Evolutionary conservation across 2,888 invertebrate species (phyloP).

Genomic region (Diachrysia chrysitis): DNA sequence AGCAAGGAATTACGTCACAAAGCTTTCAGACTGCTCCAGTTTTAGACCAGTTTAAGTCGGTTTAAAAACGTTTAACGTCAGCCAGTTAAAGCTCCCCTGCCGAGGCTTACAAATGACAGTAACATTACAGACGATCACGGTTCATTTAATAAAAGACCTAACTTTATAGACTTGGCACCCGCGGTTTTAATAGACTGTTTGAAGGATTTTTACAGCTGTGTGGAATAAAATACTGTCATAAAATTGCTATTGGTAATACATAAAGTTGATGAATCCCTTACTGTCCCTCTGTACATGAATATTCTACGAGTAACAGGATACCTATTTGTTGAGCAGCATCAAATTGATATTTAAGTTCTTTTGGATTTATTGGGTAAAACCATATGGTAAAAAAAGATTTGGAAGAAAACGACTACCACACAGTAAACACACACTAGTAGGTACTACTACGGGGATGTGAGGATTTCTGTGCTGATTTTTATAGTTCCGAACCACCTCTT

Average conservation of each 20-base stretch:
- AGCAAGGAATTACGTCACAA: neutral
- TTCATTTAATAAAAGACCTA: conserved; percentile 37
- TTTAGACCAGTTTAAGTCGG: conserved; percentile 11
- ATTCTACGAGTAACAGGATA: no score
- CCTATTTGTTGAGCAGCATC: no score
- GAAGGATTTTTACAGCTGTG: conserved; percentile 31
- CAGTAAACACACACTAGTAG: no score
- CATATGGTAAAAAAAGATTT: no score
- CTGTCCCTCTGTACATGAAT: no score
- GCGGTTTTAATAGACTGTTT: conserved; percentile 44
- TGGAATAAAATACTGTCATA: conserved; percentile 25
- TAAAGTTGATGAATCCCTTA: neutral
- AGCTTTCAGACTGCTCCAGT: neutral
- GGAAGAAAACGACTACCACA: no score
- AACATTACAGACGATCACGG: conserved; percentile 34
- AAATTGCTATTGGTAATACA: conserved; percentile 9
- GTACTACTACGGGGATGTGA: no score
- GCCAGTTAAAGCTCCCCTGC: conserved; percentile 17
- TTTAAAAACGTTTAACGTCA: conserved; percentile 23
- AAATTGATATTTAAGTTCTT: no score
- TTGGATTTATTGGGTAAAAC: no score
- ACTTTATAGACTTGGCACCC: conserved; percentile 31
- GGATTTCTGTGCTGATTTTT: no score
- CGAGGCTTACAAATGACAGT: conserved; percentile 34
- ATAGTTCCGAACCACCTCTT: no score